Evolutionary conservation across 2,797 vertebrate species (phyloP).

Genomic region (Meriones psammophilus): DNA sequence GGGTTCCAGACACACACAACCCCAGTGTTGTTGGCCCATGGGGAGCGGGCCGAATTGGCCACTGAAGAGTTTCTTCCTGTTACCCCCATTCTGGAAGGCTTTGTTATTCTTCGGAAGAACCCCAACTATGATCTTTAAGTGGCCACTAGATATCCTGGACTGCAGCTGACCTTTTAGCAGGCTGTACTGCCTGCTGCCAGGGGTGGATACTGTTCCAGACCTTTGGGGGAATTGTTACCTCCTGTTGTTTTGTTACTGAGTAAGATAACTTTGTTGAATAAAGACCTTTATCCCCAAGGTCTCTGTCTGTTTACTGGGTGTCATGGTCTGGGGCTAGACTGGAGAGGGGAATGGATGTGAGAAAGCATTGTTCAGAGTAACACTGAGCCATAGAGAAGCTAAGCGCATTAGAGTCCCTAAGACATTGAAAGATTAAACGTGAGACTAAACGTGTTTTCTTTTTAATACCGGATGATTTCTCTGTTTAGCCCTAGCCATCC

Average conservation of each 20-base stretch:
- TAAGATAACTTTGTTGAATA: slow-evolving; percentile 79
- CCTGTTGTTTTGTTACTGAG: slow-evolving; percentile 82
- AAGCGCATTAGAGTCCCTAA: slow-evolving; percentile 10
- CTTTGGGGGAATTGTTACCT: slow-evolving; percentile 63
- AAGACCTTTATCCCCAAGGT: slow-evolving; percentile 75
- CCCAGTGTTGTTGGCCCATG: slow-evolving; percentile 96
- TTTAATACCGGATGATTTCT: no score
- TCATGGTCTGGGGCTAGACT: slow-evolving; percentile 35
- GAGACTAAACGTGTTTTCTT: not conserved
- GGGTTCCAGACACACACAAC: slow-evolving; percentile 99
- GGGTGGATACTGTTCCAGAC: slow-evolving; percentile 34
- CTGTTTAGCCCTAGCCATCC: no score
- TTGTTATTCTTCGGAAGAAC: slow-evolving; percentile 98
- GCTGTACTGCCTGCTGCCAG: not conserved
- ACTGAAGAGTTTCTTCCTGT: slow-evolving; percentile 97
- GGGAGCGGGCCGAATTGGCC: slow-evolving; percentile 97
- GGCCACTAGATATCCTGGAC: slow-evolving; percentile 2
- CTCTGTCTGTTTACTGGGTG: slow-evolving; percentile 69
- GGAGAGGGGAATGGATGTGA: not conserved
- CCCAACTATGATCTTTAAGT: slow-evolving; percentile 96
- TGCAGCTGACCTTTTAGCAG: not conserved
- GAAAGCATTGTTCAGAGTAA: slow-evolving; percentile 21
- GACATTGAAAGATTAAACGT: not conserved
- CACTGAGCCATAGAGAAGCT: slow-evolving; percentile 33
- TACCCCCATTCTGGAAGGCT: slow-evolving; percentile 97